Evolutionary conservation across 2,888 invertebrate species (phyloP).

Genomic region (Drosophila stalkeri): DNA sequence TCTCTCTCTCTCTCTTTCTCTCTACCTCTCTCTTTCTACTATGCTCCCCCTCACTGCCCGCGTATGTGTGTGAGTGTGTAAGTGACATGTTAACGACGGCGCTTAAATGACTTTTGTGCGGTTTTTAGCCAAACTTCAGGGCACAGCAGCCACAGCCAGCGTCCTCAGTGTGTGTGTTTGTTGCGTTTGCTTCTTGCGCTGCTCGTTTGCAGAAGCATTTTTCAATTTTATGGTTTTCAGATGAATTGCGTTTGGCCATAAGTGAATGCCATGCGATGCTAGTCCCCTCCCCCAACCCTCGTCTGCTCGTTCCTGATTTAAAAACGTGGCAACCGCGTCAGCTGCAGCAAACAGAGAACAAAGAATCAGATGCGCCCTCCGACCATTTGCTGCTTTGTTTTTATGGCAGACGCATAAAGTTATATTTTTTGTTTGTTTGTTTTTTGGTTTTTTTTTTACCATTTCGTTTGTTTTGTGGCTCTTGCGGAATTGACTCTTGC

Average conservation of each 20-base stretch:
- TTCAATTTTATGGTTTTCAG: constrained; percentile 84
- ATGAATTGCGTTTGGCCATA: constrained; percentile 82
- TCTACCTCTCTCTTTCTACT: not conserved
- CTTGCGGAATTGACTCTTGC: constrained; percentile 2
- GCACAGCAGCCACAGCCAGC: constrained; percentile 33
- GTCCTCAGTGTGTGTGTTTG: constrained; percentile 18
- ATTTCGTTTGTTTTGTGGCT: constrained; percentile 32
- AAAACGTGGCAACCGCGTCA: constrained; percentile 56
- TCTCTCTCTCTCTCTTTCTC: not conserved
- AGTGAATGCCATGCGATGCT: constrained; percentile 72
- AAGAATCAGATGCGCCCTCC: constrained; percentile 36
- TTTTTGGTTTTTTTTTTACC: not conserved
- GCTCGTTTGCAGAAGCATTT: constrained; percentile 69
- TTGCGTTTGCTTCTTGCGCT: constrained; percentile 30
- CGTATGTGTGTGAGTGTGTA: constrained; percentile 49
- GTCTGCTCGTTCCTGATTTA: constrained; percentile 17
- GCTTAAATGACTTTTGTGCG: constrained; percentile 83
- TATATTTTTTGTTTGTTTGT: constrained; percentile 43
- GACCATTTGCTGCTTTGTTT: constrained; percentile 23
- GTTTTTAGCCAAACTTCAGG: constrained; percentile 70
- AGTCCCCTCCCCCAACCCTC: not conserved
- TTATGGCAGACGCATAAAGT: constrained; percentile 62
- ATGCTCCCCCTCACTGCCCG: no score
- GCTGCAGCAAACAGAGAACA: constrained; percentile 62
- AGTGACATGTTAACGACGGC: constrained; percentile 77